Evolutionary conservation across 1,140 invertebrate species (phyloP).

Genomic region (Coptotermes formosanus): DNA sequence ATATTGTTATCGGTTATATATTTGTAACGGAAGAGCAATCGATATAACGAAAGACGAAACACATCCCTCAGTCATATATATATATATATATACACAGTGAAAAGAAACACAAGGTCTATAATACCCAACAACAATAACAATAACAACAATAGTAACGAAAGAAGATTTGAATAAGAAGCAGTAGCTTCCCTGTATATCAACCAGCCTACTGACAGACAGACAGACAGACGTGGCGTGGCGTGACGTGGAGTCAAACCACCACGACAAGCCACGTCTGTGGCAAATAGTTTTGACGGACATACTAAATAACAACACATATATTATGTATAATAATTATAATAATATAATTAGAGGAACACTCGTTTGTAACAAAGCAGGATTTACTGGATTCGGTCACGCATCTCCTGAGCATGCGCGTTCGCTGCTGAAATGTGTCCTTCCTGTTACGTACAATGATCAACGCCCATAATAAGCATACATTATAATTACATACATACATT

Average conservation of each 20-base stretch:
- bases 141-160: not conserved
- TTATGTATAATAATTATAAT: not conserved
- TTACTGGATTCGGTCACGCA: not conserved
- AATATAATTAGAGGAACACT: not conserved
- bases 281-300: slow-evolving; percentile 3
- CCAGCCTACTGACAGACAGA: not conserved
- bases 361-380: slow-evolving; percentile 11
- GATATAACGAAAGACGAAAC: not conserved
- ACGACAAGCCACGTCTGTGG: not conserved
- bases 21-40: not conserved
- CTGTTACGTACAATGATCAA: not conserved
- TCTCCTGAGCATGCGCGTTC: not conserved
- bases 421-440: not conserved
- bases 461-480: not conserved
- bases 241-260: too few relatives aligned
- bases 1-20: not conserved
- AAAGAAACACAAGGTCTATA: not conserved
- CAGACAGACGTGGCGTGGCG: not conserved
- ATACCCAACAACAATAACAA: not conserved
- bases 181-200: not conserved
- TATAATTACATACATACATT: slow-evolving; percentile 15
- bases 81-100: not conserved
- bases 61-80: too few relatives aligned
- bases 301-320: slow-evolving; percentile 18
- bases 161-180: not conserved